A percentile compares a stretch with the other conserved stretches of the same genome.
These are phyloP conservation scores for Zonitis immaculata DNA, from an alignment of 2,888 invertebrate genomes.

Conservation along the genomic window DNA sequence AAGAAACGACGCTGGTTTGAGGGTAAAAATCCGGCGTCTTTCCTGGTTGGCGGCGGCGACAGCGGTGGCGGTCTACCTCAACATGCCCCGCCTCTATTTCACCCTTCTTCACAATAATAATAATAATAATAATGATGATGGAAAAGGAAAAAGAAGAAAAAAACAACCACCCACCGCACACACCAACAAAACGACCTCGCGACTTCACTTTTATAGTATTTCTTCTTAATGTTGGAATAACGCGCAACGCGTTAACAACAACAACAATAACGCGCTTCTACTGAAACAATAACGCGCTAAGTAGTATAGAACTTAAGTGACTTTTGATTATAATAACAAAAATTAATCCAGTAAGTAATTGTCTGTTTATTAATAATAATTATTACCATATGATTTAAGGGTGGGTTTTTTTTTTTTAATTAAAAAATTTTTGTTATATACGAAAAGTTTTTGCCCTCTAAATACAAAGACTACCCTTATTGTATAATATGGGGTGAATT, in stretches of 20 bases:
- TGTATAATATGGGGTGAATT: slow-evolving; percentile 20
- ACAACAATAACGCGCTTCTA: slow-evolving; percentile 9
- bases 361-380: too few species aligned
- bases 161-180: slow-evolving; percentile 38
- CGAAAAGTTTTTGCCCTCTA: not conserved
- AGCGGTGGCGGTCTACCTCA: slow-evolving; percentile 52
- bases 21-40: slow-evolving; percentile 53
- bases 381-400: too few species aligned
- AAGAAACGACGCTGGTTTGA: slow-evolving; percentile 52
- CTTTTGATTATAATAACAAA: too few species aligned
- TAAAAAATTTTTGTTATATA: too few species aligned
- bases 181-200: slow-evolving; percentile 35
- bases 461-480: not conserved
- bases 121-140: too few species aligned
- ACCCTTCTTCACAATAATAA: too few species aligned
- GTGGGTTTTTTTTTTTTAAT: too few species aligned
- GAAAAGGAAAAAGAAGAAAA: too few species aligned
- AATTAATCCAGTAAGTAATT: too few species aligned
- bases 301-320: not conserved
- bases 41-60: slow-evolving; percentile 51
- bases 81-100: slow-evolving; percentile 49
- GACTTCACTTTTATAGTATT: slow-evolving; percentile 47
- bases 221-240: slow-evolving; percentile 48
- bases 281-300: slow-evolving; percentile 6
- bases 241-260: slow-evolving; percentile 48